Conservation (phyloP, 2,888 invertebrate genomes). For the Phaedon cochleariae region DNA sequence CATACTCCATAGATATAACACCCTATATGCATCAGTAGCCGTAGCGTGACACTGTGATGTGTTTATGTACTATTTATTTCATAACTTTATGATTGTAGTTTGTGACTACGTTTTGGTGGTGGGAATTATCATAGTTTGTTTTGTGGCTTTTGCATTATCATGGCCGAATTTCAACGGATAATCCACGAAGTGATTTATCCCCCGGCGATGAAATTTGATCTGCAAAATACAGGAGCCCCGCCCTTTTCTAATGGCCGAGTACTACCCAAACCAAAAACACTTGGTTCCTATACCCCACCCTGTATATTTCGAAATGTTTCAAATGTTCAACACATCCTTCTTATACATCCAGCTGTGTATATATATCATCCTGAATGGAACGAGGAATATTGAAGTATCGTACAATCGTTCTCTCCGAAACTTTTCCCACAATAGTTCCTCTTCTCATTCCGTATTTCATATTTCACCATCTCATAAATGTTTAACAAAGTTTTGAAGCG, state of each 20-base stretch:
- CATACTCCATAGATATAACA: no score
- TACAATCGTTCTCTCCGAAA: neutral
- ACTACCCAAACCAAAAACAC: no score
- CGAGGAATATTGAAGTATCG: neutral
- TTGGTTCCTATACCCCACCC: no score
- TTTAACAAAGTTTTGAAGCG: constrained; percentile 24
- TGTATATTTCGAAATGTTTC: constrained; percentile 6
- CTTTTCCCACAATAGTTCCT: constrained; percentile 9
- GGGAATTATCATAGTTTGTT: constrained; percentile 19
- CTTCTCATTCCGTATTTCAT: constrained; percentile 2
- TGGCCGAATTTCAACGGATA: constrained; percentile 10
- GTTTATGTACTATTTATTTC: neutral
- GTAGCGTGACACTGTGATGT: neutral
- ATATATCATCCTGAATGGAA: neutral
- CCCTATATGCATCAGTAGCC: no score
- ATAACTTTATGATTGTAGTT: constrained; percentile 3
- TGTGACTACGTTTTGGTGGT: constrained; percentile 18
- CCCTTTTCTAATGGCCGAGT: no score
- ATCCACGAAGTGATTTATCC: neutral
- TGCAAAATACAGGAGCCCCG: no score
- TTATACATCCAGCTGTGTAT: no score
- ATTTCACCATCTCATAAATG: constrained; percentile 24
- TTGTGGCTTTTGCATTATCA: constrained; percentile 6
- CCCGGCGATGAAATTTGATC: constrained; percentile 1
- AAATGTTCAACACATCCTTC: no score